Evolutionary conservation across 2,888 invertebrate species (phyloP).

Genomic region (Smittia aterrima): DNA sequence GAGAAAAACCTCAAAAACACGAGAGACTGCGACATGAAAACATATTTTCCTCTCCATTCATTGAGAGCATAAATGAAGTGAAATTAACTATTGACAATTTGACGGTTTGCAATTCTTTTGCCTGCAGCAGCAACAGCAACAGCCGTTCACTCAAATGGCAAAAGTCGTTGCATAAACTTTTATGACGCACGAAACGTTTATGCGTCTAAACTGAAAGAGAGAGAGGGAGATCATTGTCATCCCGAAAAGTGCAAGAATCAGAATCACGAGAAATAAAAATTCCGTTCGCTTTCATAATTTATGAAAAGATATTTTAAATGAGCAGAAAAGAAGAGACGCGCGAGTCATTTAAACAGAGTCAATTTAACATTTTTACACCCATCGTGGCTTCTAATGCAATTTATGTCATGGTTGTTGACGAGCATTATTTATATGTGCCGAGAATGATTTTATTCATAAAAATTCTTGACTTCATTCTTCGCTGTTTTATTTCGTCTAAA

Average conservation of each 20-base stretch:
- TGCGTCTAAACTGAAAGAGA: no score
- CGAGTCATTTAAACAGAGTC: not conserved
- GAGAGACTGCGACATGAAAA: not conserved
- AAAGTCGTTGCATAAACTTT: slow-evolving; percentile 19
- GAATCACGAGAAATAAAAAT: no score
- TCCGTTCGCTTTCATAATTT: not conserved
- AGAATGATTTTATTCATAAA: slow-evolving; percentile 7
- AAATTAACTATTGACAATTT: slow-evolving; percentile 15
- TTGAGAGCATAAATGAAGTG: not conserved
- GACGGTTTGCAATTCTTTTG: not conserved
- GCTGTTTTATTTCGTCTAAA: not conserved
- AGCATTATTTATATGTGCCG: not conserved
- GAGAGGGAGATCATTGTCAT: slow-evolving; percentile 30
- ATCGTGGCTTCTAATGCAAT: not conserved
- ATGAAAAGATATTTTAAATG: not conserved
- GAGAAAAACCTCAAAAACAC: not conserved
- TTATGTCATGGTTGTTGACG: slow-evolving; percentile 11
- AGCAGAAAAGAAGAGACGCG: not conserved
- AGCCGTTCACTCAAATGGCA: not conserved
- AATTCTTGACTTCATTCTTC: not conserved
- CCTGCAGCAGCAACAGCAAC: not conserved
- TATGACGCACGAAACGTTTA: not conserved
- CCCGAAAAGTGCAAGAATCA: not conserved
- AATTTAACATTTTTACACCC: slow-evolving; percentile 21
- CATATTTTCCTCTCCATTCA: not conserved